phyloP scores from a whole-genome alignment of 2,797 vertebrate genomes.

The Lithobates sylvaticus region DNA sequence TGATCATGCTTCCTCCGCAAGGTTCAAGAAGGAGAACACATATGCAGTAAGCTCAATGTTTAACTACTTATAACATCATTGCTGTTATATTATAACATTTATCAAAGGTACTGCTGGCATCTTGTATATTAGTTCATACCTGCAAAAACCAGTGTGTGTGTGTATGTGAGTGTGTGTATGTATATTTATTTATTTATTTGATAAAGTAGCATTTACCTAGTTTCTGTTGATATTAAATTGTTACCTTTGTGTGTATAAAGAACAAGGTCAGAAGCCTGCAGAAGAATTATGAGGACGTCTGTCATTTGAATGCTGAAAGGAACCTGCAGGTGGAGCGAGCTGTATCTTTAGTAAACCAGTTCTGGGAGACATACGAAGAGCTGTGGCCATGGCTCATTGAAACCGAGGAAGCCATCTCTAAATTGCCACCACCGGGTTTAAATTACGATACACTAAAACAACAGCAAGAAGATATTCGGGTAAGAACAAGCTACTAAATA shows the following conservation, averaged over 20 bases:
- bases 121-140: too few relatives aligned
- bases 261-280: constrained; percentile 83
- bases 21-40: too few relatives aligned
- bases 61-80: too few relatives aligned
- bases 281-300: constrained; percentile 86
- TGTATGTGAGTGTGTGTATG: too few relatives aligned
- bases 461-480: constrained; percentile 96
- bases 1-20: too few relatives aligned
- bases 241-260: constrained; percentile 69
- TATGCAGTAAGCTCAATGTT: too few relatives aligned
- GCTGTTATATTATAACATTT: too few relatives aligned
- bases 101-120: too few relatives aligned
- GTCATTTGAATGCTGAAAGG: constrained; percentile 93
- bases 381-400: constrained; percentile 96
- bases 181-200: too few relatives aligned
- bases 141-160: too few relatives aligned
- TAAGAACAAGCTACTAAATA: constrained; percentile 72
- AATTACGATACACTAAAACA: constrained; percentile 92
- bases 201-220: not conserved
- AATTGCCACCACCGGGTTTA: constrained; percentile 88
- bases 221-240: not conserved
- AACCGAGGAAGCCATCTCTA: constrained; percentile 83
- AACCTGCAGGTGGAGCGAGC: constrained; percentile 93
- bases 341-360: constrained; percentile 92
- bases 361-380: constrained; percentile 98